A percentile compares a stretch with the other conserved stretches of the same genome.
These are phyloP conservation scores for Pseudomyrmex concolor DNA, from an alignment of 1,140 invertebrate species.

Conservation along the genomic window DNA sequence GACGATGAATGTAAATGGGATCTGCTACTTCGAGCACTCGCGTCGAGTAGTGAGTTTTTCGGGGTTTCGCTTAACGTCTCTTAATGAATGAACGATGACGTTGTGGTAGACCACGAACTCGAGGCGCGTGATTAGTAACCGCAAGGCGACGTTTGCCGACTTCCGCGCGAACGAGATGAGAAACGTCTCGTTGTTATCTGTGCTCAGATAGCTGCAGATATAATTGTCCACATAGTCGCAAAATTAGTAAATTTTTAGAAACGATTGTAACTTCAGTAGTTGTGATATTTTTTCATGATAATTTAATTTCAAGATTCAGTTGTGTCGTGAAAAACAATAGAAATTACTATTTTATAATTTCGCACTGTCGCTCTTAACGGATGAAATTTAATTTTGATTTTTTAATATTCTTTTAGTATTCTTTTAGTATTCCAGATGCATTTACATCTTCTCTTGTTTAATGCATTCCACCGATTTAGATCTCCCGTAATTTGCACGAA, in stretches of 20 bases:
- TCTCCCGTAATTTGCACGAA: slow-evolving; percentile 61
- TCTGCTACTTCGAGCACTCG: slow-evolving; percentile 25
- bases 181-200: not conserved
- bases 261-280: no score
- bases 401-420: no score
- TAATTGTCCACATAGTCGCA: not conserved
- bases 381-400: slow-evolving; percentile 30
- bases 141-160: not conserved
- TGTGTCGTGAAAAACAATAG: not conserved
- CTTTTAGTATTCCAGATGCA: not conserved
- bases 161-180: not conserved
- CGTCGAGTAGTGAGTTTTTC: slow-evolving; percentile 54
- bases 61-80: slow-evolving; percentile 1
- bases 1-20: slow-evolving; percentile 67
- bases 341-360: slow-evolving; percentile 8
- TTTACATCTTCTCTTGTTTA: slow-evolving; percentile 34
- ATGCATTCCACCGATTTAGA: slow-evolving; percentile 47
- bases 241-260: no score
- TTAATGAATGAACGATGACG: slow-evolving; percentile 57
- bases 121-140: slow-evolving; percentile 21
- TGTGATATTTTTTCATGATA: not conserved
- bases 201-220: not conserved
- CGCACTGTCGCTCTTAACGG: not conserved
- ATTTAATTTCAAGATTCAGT: not conserved
- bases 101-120: slow-evolving; percentile 49